phyloP scores from a whole-genome alignment of 2,888 invertebrate species.

The Temnothorax rugatulus region DNA sequence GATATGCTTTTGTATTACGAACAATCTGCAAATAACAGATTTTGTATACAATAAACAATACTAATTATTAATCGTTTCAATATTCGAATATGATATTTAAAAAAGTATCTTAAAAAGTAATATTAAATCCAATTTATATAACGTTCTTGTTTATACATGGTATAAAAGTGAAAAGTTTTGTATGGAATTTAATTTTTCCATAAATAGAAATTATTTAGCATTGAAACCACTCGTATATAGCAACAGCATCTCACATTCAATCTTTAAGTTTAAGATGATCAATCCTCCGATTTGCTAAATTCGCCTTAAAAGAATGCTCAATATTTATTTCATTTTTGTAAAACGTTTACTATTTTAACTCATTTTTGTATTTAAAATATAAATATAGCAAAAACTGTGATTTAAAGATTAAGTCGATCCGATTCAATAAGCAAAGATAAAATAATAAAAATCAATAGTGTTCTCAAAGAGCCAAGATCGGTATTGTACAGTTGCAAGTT shows the following conservation, averaged over 20 bases:
- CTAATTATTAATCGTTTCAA: background rate
- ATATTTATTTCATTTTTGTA: background rate
- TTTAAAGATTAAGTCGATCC: background rate
- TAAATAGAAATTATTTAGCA: background rate
- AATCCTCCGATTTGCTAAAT: background rate
- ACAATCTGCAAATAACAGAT: background rate
- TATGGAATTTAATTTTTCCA: background rate
- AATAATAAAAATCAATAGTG: background rate
- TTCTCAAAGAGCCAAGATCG: background rate
- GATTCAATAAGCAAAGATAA: background rate
- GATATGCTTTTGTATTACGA: background rate
- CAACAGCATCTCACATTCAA: conserved; percentile 6
- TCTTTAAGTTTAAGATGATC: conserved; percentile 10
- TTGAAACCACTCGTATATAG: background rate
- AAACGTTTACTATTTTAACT: background rate
- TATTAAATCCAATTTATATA: background rate
- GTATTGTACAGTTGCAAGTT: background rate
- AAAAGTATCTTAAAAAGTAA: background rate
- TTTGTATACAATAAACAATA: background rate
- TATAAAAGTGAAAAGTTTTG: background rate
- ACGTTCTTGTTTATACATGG: background rate
- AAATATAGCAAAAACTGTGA: background rate
- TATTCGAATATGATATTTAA: background rate
- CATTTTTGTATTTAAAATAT: background rate
- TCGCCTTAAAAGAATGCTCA: background rate